Evolutionary conservation across 1,140 invertebrate species (phyloP), one percentile per base, ranked within the genome.

Genomic region (Papilio polyxenes): DNA sequence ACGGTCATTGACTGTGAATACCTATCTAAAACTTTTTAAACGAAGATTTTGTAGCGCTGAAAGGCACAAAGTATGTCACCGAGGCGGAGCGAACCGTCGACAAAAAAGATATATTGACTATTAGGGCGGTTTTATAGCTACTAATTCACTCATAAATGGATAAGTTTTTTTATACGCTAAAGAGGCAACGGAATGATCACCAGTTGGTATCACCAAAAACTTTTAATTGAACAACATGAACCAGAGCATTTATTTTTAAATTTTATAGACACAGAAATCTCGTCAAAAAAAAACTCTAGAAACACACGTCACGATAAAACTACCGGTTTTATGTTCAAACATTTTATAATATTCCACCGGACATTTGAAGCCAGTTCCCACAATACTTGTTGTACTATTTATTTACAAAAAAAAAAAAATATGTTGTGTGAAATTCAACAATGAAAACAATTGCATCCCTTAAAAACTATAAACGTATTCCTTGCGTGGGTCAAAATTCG

Each of bases 71-170:
- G 62, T 65, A 65, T 65, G 62, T 31, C 62, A 65, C 20, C 23
- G 11, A 65, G 62, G 20, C 62, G 62, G 62, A 65, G 62, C 10
- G 20, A 31, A 65, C 59, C 62, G 62, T 23, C 62, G 20, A 65
- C 62, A 65, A 65, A 65, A 65, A 65, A 65, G 62, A 65, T 31
- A 31, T 65, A 65, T 65, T 31, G 62, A 65, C 62, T 31, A 65
- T 65, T 65, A 65, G 62, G 62, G 62, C 62, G 62, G 31, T 65
- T 65, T 65, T 65, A 65, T 65, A 13, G 62, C 9, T 65, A 65
- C 62, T 65, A 65, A 65, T 65, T 65, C 23, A 65, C 62, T 65
- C 62, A 65, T 65, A 65, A 65, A 65, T 65, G 23, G 62, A 65
- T 31, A n/a, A 17, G 17, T 59, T 59, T 31, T 31, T 65, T 65